phyloP scores from a whole-genome alignment of 1,140 invertebrate genomes.

The Cydia strobilella region DNA sequence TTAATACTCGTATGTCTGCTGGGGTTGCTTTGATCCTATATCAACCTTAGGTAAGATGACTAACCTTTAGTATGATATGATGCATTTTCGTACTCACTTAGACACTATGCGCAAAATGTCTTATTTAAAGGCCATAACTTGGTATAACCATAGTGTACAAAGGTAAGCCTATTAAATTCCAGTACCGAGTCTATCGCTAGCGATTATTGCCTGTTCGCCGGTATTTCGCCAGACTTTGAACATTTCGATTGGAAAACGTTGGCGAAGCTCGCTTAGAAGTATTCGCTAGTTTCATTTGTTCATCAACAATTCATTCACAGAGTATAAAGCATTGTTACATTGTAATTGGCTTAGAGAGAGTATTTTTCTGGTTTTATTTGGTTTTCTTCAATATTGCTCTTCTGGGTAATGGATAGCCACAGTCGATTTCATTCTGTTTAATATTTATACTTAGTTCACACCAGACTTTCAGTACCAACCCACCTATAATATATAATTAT shows the following conservation, averaged over 20 bases:
- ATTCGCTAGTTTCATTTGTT: background rate
- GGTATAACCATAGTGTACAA: slow-evolving; percentile 10
- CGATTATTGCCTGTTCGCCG: slow-evolving; percentile 9
- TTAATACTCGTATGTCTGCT: too few relatives aligned
- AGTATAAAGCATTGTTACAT: background rate
- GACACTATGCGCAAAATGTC: background rate
- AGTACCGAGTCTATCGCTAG: background rate
- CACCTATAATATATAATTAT: too few relatives aligned
- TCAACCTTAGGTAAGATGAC: background rate
- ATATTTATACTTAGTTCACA: background rate
- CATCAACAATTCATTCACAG: background rate
- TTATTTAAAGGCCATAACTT: background rate
- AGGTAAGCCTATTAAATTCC: slow-evolving; percentile 25
- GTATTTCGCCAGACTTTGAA: slow-evolving; percentile 25
- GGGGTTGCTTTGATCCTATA: too few relatives aligned
- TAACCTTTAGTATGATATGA: background rate
- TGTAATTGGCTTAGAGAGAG: background rate
- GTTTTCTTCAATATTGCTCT: background rate
- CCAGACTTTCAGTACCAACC: background rate
- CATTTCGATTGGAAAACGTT: slow-evolving; percentile 27
- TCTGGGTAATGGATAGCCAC: background rate
- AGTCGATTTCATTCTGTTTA: background rate
- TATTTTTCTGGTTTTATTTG: background rate
- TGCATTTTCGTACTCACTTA: background rate
- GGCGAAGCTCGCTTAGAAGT: background rate